Percentiles rank a stretch among this genome's conserved stretches.
These are phyloP conservation scores for Saxidomus purpurata DNA, from an alignment of 1,140 invertebrate species.

Conservation along the genomic window DNA sequence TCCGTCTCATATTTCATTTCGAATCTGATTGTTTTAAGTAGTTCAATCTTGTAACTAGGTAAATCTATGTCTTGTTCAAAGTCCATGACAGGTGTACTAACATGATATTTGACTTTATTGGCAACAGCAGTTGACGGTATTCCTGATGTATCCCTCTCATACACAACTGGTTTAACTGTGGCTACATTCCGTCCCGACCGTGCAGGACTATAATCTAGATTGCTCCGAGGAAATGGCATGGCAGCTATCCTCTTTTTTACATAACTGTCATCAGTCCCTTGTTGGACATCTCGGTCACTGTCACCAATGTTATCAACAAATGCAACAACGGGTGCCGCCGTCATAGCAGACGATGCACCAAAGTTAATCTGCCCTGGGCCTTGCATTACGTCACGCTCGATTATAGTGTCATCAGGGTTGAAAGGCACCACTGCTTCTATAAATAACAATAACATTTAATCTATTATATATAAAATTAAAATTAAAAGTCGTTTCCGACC, in stretches of 20 bases:
- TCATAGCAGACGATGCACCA: not conserved
- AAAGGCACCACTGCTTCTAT: too few species aligned
- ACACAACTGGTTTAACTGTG: not conserved
- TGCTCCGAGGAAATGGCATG: not conserved
- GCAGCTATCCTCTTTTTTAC: not conserved
- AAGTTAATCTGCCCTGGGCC: not conserved
- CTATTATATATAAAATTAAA: too few species aligned
- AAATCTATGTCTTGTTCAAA: not conserved
- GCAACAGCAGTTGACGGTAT: not conserved
- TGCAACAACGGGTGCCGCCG: too few species aligned
- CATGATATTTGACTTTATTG: not conserved
- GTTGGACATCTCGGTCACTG: not conserved
- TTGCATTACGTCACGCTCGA: not conserved
- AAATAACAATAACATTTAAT: too few species aligned
- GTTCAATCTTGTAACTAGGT: not conserved
- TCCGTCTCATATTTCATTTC: not conserved
- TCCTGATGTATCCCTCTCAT: not conserved
- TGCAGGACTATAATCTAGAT: not conserved
- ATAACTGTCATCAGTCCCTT: not conserved
- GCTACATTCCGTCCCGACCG: not conserved
- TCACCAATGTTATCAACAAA: not conserved
- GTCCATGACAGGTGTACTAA: not conserved
- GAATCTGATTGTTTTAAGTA: not conserved
- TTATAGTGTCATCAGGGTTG: too few species aligned
- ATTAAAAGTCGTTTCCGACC: too few species aligned